A percentile compares a stretch with the other conserved stretches of the same genome.
Evolutionary conservation across 2,797 vertebrate species (phyloP).

Genomic region (Rhinoraja longicauda): DNA sequence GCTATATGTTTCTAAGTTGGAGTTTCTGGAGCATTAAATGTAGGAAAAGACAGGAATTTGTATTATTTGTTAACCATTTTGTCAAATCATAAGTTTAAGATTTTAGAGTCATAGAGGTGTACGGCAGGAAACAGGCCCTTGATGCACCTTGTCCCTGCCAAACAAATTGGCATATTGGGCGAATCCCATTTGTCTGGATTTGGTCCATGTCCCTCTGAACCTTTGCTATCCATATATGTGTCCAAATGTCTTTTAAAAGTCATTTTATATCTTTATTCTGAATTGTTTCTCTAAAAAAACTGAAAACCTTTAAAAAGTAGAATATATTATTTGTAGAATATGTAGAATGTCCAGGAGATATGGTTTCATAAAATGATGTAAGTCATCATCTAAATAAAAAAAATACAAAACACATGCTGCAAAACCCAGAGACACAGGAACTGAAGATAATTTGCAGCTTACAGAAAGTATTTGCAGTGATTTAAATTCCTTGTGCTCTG

Average conservation of each 20-base stretch:
- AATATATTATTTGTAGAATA: background rate
- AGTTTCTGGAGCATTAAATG: background rate
- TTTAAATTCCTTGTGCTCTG: background rate
- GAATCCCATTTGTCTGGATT: too few species aligned
- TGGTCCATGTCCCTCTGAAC: too few species aligned
- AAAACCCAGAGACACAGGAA: background rate
- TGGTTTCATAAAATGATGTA: background rate
- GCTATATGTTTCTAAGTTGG: background rate
- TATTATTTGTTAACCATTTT: background rate
- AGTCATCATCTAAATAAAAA: background rate
- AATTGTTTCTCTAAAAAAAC: background rate
- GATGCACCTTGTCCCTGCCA: too few species aligned
- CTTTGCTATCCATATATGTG: too few species aligned
- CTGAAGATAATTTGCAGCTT: background rate
- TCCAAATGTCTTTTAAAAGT: too few species aligned
- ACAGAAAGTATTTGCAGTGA: background rate
- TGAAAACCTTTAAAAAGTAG: background rate
- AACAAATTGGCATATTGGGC: too few species aligned
- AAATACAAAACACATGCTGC: background rate
- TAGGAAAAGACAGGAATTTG: background rate
- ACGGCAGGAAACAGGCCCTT: too few species aligned
- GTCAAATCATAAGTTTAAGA: background rate
- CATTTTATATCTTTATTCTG: background rate
- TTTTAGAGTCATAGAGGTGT: too few species aligned
- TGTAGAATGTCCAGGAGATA: background rate